Base-by-base conservation (phyloP, 2,113 vertebrate species). In the Natator depressus region DNA sequence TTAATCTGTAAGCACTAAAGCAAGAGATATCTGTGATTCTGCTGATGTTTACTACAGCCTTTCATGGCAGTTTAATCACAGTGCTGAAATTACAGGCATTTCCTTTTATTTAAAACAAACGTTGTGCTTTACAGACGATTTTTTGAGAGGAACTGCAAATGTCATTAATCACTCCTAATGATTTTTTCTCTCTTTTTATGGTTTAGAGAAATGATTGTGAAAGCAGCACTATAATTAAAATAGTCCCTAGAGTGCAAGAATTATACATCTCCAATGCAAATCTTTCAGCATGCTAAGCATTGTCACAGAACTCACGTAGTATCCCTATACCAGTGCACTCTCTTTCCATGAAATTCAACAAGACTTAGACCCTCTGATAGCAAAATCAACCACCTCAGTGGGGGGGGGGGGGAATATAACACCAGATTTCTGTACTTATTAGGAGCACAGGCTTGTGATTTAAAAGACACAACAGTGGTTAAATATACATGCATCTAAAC, bases 31-130 rank as follows among this genome's bases (percentile, higher is more conserved):
- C 46, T 80, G 82, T 27, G 38, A 57, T 12, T 4, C 49, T 31
- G 51, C 84, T 85, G 29, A 90, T 82, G 49, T 89, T 97, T 89
- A 86, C 89, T 91, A 85, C 97, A 94, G 38, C 7, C 1, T 51
- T 59, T 82, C 47, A 89, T 75, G n/a, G 49, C 6, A 79, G 94
- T 97, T 97, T 95, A 96, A 97, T 96, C 93, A 81, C 9, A 78
- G 25, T 19, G 35, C 84, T 96, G 49, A 87, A 93, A 89, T 96
- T 90, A 78, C 25, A 96, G 35, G 20, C 14, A 38, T 92, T 98
- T 97, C 10, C 54, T 95, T 94, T 94, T 87, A 38, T 89, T 96
- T 95, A 93, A 97, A 97, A 95, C 13, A 97, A 96, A 93, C 65
- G 8, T 84, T 93, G 84, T 82, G 49, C 54, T 83, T 91, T 83